phyloP scores from a whole-genome alignment of 2,797 vertebrate species.

The Salmo trutta region DNA sequence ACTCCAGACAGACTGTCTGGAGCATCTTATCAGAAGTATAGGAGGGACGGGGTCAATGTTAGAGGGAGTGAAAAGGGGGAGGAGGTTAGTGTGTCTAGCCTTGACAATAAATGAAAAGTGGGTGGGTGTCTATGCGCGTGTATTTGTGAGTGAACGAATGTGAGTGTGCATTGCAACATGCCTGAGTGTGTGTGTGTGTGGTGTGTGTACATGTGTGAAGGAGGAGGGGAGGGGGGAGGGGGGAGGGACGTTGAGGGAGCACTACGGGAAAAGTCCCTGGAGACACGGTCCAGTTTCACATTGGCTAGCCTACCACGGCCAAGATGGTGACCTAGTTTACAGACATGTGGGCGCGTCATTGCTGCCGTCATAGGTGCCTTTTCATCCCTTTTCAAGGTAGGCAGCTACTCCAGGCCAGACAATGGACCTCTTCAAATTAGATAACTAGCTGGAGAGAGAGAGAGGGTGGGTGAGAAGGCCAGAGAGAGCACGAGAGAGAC shows the following conservation, averaged over 20 bases:
- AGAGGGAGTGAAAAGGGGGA: not conserved
- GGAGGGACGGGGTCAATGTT: not conserved
- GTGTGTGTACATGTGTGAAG: not conserved
- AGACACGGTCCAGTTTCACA: constrained; percentile 66
- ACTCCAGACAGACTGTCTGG: not conserved
- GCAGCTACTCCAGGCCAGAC: not conserved
- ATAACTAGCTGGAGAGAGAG: not conserved
- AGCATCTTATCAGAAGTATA: not conserved
- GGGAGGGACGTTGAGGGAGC: not conserved
- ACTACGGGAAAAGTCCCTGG: constrained; percentile 42
- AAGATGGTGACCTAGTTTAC: constrained; percentile 59
- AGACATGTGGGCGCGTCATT: constrained; percentile 41
- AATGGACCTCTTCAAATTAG: not conserved
- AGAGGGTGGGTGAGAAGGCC: not conserved
- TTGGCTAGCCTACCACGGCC: constrained; percentile 40
- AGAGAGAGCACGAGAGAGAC: not conserved
- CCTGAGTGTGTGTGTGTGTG: not conserved
- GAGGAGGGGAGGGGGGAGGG: not conserved
- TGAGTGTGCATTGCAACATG: not conserved
- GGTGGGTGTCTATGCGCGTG: not conserved
- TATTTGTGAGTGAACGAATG: not conserved
- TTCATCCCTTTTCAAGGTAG: not conserved
- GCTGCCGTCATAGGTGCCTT: constrained; percentile 14
- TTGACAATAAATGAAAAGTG: not conserved
- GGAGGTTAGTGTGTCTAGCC: not conserved